phyloP scores from a whole-genome alignment of 1,140 invertebrate genomes.

The Oryctes rhinoceros region DNA sequence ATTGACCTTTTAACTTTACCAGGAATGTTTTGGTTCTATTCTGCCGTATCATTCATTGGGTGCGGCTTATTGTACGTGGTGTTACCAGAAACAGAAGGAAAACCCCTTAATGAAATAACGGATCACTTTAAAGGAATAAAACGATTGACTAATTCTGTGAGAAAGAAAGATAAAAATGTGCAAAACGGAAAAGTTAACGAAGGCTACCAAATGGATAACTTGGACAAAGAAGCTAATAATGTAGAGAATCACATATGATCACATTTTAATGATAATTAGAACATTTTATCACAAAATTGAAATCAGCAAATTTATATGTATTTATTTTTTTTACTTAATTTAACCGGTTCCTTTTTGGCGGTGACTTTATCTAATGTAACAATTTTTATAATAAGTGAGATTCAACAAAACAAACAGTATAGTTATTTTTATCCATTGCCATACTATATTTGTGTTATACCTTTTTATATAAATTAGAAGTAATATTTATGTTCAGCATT shows the following conservation, averaged over 20 bases:
- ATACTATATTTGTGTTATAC: too few relatives aligned
- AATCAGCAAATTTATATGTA: background rate
- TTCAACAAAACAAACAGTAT: too few relatives aligned
- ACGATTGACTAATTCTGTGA: conserved; percentile 59
- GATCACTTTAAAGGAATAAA: conserved; percentile 72
- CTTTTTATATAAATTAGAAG: too few relatives aligned
- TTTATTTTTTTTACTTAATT: too few relatives aligned
- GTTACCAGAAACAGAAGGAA: conserved; percentile 85
- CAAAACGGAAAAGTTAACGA: conserved; percentile 23
- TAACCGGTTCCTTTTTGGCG: too few relatives aligned
- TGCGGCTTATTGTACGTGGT: conserved; percentile 66
- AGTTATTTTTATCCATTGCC: too few relatives aligned
- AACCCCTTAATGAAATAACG: conserved; percentile 77
- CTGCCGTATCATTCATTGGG: conserved; percentile 69
- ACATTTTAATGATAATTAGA: background rate
- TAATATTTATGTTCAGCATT: too few relatives aligned
- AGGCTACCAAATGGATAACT: background rate
- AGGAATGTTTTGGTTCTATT: conserved; percentile 76
- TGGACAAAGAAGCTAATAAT: background rate
- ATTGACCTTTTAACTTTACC: conserved; percentile 68
- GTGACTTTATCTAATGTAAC: too few relatives aligned
- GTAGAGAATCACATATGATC: conserved; percentile 16
- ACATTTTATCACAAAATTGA: background rate
- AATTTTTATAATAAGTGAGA: too few relatives aligned
- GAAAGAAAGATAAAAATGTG: conserved; percentile 15